A percentile compares a stretch with the other conserved stretches of the same genome.
Evolutionary conservation across 92 coral and sea anemone genomes (phyloP).

Genomic region (Scolanthus callimorphus): DNA sequence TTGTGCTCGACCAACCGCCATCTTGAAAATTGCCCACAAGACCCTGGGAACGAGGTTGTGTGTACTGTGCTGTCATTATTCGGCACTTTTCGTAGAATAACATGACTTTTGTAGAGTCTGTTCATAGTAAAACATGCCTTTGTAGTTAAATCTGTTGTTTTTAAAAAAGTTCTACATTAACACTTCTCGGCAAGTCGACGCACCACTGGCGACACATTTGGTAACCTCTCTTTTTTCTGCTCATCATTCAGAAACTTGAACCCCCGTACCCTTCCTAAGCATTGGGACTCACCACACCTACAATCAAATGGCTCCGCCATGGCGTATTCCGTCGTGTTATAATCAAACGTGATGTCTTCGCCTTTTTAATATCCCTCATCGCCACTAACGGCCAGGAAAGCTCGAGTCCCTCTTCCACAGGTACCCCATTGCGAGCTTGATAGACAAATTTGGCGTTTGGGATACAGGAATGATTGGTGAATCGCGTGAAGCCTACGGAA

Average conservation of each 20-base stretch:
- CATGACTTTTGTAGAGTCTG: too few relatives aligned
- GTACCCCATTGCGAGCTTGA: not conserved
- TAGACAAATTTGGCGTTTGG: conserved; percentile 18
- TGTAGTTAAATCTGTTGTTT: too few relatives aligned
- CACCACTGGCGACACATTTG: conserved; percentile 24
- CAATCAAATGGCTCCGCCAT: conserved; percentile 23
- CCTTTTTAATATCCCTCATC: conserved; percentile 24
- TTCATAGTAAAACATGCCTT: too few relatives aligned
- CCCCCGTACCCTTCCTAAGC: conserved; percentile 33
- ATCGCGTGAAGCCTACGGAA: not conserved
- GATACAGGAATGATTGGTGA: conserved; percentile 14
- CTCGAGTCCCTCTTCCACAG: not conserved
- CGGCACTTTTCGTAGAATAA: too few relatives aligned
- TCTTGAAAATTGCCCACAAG: too few relatives aligned
- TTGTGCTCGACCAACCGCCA: too few relatives aligned
- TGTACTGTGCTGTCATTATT: too few relatives aligned
- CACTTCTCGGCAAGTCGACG: too few relatives aligned
- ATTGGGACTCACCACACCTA: conserved; percentile 12
- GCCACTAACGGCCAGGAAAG: conserved; percentile 25
- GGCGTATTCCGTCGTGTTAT: conserved; percentile 19
- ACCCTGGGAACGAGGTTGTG: too few relatives aligned
- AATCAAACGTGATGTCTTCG: conserved; percentile 24
- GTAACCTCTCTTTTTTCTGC: conserved; percentile 6
- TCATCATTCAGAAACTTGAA: conserved; percentile 22
- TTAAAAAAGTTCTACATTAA: too few relatives aligned